phyloP scores from a whole-genome alignment of 2,113 vertebrate species.

The Arothron firmamentum region DNA sequence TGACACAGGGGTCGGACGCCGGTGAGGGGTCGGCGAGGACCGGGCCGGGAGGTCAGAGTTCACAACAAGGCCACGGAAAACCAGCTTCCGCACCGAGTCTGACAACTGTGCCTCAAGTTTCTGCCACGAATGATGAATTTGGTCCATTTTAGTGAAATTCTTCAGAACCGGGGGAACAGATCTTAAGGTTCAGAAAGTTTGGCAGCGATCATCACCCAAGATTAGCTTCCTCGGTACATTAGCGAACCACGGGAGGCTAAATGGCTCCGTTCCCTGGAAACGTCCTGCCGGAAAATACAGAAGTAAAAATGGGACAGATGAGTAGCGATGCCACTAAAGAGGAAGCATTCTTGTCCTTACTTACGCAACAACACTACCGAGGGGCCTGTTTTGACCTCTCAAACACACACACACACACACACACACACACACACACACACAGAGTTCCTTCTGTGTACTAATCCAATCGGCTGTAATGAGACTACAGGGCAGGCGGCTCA shows the following conservation, averaged over 20 bases:
- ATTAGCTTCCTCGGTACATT: too few relatives aligned
- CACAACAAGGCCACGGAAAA: conserved; percentile 55
- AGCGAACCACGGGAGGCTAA: background rate
- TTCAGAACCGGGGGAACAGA: too few relatives aligned
- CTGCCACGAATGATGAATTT: too few relatives aligned
- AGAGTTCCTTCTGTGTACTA: conserved; percentile 34
- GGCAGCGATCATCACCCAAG: too few relatives aligned
- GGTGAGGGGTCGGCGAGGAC: conserved; percentile 41
- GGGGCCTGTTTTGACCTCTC: conserved; percentile 55
- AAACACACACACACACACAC: conserved; percentile 10
- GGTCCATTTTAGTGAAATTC: too few relatives aligned
- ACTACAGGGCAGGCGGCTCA: conserved; percentile 30
- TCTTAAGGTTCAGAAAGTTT: too few relatives aligned
- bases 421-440: conserved; percentile 20
- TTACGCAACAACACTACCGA: conserved; percentile 66
- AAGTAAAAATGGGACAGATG: conserved; percentile 45
- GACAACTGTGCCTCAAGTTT: too few relatives aligned
- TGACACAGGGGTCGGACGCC: conserved; percentile 55
- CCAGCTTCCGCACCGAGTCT: background rate
- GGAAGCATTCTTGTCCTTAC: conserved; percentile 61
- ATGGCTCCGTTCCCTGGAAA: background rate
- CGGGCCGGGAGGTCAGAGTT: conserved; percentile 51
- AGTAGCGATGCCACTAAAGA: conserved; percentile 51
- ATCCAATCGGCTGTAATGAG: conserved; percentile 51
- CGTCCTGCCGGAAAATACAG: background rate